Evolutionary conservation across 2,797 vertebrate species (phyloP), one percentile per base, ranked within the genome.

Genomic region (Eulemur mongoz): DNA sequence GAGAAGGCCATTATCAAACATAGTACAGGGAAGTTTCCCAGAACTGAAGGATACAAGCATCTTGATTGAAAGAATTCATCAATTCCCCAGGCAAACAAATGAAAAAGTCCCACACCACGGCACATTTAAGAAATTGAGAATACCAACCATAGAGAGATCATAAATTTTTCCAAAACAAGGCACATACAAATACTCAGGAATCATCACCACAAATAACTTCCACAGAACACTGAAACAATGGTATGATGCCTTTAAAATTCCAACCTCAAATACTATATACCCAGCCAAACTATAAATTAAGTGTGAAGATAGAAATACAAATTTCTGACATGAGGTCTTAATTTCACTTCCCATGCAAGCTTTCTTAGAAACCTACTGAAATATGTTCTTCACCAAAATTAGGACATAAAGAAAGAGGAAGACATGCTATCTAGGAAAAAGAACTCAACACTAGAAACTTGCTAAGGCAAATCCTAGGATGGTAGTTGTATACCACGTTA

Each of bases 291-390:
- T 69, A 79, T 8, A 59, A 70, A n/a, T 70, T 18, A 69, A 57
- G 15, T 20, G 27, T 35, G 20, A 91, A 93, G n/a, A 83, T 2
- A 27, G 22, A 57, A 78, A 52, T 67, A 87, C 23, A 2, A 20
- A 88, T 63, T 93, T 93, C 52, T 32, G 50, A 76, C 38, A 78
- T 7, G 2, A 85, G 17, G 75, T 72, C 89, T 89, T 93, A n/a
- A 84, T 57, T 88, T 94, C 43, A 91, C 81, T 84, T 96, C 25
- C 27, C 57, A 69, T n/a, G 20, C 12, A 92, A 93, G n/a, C 59
- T 79, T 72, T 97, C 45, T 80, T 63, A 65, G 70, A 91, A 95
- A 94, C 59, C 30, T 89, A 83, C 40, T 90, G 67, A 92, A 94
- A 50, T 90, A 89, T 61, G 5, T 72, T 81, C 38, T 82, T 90